A percentile compares a stretch with the other conserved stretches of the same genome.
Evolutionary conservation across 30 jellyfish, hydroid and myxozoan species (phyloP).

Genomic region (Aurelia sp.): DNA sequence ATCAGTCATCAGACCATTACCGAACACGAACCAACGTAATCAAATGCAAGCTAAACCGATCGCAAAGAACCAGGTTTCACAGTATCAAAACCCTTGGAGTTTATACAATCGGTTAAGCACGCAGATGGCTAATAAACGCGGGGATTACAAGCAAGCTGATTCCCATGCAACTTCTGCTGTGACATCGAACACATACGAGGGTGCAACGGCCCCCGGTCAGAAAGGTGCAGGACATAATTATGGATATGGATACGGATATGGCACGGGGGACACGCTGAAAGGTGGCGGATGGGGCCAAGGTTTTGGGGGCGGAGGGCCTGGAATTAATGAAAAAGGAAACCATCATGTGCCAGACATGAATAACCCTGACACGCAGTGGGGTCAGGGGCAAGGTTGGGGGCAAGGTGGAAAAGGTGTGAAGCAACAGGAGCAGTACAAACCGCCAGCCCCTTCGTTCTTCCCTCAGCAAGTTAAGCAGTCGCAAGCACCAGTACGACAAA

Average conservation of each 20-base stretch:
- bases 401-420: constrained; percentile 73
- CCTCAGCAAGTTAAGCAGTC: constrained; percentile 8
- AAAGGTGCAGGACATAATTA: constrained; percentile 78
- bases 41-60: constrained; percentile 9
- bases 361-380: constrained; percentile 55
- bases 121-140: constrained; percentile 38
- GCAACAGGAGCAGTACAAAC: constrained; percentile 46
- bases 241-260: constrained; percentile 83
- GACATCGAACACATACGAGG: constrained; percentile 57
- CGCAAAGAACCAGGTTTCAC: constrained; percentile 24
- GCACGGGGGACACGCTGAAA: constrained; percentile 66
- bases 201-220: constrained; percentile 73
- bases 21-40: neutral
- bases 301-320: constrained; percentile 80
- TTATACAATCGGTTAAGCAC: constrained; percentile 36
- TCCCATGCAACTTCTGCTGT: constrained; percentile 61
- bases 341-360: constrained; percentile 66
- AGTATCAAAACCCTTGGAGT: constrained; percentile 55
- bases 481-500: constrained; percentile 53
- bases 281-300: constrained; percentile 90
- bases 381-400: constrained; percentile 83
- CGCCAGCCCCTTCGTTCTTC: constrained; percentile 47
- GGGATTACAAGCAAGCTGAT: constrained; percentile 53
- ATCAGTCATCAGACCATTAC: constrained; percentile 48
- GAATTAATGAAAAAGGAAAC: constrained; percentile 50